Evolutionary conservation across 2,888 invertebrate species (phyloP), one percentile per base, ranked within the genome.

Genomic region (Octodonta nipae): DNA sequence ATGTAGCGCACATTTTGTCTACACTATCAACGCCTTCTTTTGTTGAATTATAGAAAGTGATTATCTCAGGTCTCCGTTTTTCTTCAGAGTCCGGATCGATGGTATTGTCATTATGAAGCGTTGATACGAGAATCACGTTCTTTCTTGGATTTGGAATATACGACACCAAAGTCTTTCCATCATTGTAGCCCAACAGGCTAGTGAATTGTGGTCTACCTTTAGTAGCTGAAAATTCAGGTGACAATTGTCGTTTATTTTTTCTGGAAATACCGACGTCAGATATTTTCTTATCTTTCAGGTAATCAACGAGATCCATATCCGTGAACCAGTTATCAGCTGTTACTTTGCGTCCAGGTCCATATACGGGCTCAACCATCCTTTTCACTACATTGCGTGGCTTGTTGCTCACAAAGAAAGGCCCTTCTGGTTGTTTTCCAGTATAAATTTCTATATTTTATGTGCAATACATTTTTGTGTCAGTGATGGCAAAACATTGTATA

Each of bases 1-100:
- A 20, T 7, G 7, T 20, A 6, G 20, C 20, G n/a, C 6, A 7
- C n/a, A 20, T 6, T 20, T 20, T 20, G 20, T 20, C 20, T n/a
- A 20, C 20, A n/a, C 6, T n/a, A 20, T 20, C 20, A 20, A 20
- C 20, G n/a, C 20, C 20, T 20, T n/a, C 20, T 20, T 20, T 20
- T 6, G 20, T 20, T 6, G 20, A 20, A 20, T 20, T 20, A 20
- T 20, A 20, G 20, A n/a, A 6, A n/a, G 20, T 20, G 20, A 20
- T 20, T 7, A 20, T 20, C n/a, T 20, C 20, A 6, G 20, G 20
- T 20, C n/a, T 20, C 20, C n/a, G 20, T 20, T 20, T 6, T 6
- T 20, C 20, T 20, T n/a, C 20, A 20, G 20, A 7, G n/a, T 6
- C 6, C n/a, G 6, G 7, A n/a, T 20, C n/a, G 6, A 20, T 20